A percentile compares a stretch with the other conserved stretches of the same genome.
These are phyloP conservation scores for Cryptosula pallasiana DNA, from an alignment of 2,888 invertebrate genomes.

Conservation along the genomic window DNA sequence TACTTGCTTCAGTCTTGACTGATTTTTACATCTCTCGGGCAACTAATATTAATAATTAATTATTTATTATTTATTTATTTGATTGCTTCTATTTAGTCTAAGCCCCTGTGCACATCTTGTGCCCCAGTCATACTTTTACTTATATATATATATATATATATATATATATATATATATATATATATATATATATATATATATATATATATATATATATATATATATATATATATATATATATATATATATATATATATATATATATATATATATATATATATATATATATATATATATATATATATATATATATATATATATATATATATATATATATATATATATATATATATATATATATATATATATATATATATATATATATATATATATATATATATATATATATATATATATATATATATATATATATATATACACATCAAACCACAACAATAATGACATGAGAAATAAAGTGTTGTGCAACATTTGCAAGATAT, in stretches of 20 bases:
- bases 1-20: no score
- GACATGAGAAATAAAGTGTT: no score
- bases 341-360: slow-evolving; percentile 25
- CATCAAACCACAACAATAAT: neutral
- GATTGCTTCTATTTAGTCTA: no score
- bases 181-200: slow-evolving; percentile 26
- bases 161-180: no score
- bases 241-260: slow-evolving; percentile 27
- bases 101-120: no score
- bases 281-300: slow-evolving; percentile 24
- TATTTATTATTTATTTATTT: no score
- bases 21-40: no score
- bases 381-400: slow-evolving; percentile 27
- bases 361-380: slow-evolving; percentile 24
- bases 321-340: slow-evolving; percentile 17
- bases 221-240: slow-evolving; percentile 26
- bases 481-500: no score
- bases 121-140: no score
- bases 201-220: slow-evolving; percentile 27
- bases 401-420: slow-evolving; percentile 27
- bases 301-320: slow-evolving; percentile 26
- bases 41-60: no score
- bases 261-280: slow-evolving; percentile 25
- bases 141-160: no score
- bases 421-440: slow-evolving; percentile 26